Conservation (phyloP, 1,140 invertebrate genomes). For the Hypsibius dujardini region DNA sequence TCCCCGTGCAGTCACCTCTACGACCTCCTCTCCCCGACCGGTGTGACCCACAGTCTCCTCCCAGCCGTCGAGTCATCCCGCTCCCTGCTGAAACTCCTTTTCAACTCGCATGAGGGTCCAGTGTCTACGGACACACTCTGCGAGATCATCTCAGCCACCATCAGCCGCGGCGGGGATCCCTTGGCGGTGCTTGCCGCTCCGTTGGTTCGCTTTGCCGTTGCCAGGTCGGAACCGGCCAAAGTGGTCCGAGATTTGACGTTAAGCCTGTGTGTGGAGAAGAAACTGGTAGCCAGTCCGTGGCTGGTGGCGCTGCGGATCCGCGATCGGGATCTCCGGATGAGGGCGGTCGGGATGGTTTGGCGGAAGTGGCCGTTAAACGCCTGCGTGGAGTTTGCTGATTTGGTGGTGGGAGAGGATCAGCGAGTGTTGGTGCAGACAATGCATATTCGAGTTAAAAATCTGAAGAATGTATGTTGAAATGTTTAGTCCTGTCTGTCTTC, state of each 20-base stretch:
- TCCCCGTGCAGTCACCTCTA: background rate
- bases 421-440: background rate
- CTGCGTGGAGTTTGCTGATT: background rate
- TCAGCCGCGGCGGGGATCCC: background rate
- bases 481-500: background rate
- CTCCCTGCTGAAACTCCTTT: slow-evolving; percentile 5
- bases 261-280: background rate
- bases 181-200: background rate
- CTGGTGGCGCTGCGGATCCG: background rate
- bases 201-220: background rate
- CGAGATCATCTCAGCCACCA: background rate
- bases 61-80: background rate
- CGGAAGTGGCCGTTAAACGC: background rate
- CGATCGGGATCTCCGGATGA: background rate
- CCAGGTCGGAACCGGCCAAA: background rate
- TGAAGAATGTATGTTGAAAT: background rate
- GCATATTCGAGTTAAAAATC: background rate
- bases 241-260: background rate
- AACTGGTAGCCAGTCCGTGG: background rate
- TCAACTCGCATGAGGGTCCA: background rate
- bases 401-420: background rate
- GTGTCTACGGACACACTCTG: background rate
- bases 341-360: background rate
- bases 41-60: background rate
- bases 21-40: background rate